These are phyloP conservation scores for Alfaro cultratus DNA, from an alignment of 2,797 vertebrate genomes.

Conservation along the genomic window DNA sequence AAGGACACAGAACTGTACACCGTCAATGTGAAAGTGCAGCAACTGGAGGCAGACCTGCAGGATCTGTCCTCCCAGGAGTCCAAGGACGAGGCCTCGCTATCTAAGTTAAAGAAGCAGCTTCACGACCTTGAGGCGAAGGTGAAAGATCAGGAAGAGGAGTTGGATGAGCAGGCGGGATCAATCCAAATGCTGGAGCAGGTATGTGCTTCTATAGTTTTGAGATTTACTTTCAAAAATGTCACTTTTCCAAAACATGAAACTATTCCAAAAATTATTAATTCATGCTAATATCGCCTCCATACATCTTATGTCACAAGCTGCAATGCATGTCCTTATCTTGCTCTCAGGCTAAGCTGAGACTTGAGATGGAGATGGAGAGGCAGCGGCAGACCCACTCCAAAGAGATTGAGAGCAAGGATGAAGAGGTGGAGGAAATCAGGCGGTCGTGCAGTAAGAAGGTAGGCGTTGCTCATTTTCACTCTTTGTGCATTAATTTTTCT, in stretches of 20 bases:
- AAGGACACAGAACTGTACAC: constrained; percentile 85
- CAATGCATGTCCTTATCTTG: constrained; percentile 18
- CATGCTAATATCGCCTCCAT: constrained; percentile 4
- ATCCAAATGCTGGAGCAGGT: constrained; percentile 99
- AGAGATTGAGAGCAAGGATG: constrained; percentile 94
- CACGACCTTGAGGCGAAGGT: constrained; percentile 94
- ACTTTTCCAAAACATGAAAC: background rate
- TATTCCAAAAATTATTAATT: background rate
- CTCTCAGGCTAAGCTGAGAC: constrained; percentile 89
- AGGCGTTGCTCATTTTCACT: constrained; percentile 29
- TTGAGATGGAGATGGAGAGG: constrained; percentile 98
- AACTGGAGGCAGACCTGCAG: constrained; percentile 93
- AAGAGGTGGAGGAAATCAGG: constrained; percentile 96
- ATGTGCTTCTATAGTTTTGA: constrained; percentile 13
- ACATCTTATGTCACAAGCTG: constrained; percentile 4
- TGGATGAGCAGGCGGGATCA: constrained; percentile 96
- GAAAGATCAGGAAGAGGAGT: constrained; percentile 98
- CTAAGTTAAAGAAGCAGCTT: constrained; percentile 95
- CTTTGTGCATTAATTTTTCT: constrained; percentile 7
- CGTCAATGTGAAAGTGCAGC: constrained; percentile 86
- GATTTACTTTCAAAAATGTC: background rate
- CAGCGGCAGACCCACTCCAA: constrained; percentile 94
- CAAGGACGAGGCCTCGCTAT: constrained; percentile 94
- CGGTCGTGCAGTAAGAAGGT: constrained; percentile 98
- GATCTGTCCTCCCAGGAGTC: constrained; percentile 97